phyloP scores from a whole-genome alignment of 30 jellyfish, hydroid and myxozoan genomes.

The Mastigias papua region DNA sequence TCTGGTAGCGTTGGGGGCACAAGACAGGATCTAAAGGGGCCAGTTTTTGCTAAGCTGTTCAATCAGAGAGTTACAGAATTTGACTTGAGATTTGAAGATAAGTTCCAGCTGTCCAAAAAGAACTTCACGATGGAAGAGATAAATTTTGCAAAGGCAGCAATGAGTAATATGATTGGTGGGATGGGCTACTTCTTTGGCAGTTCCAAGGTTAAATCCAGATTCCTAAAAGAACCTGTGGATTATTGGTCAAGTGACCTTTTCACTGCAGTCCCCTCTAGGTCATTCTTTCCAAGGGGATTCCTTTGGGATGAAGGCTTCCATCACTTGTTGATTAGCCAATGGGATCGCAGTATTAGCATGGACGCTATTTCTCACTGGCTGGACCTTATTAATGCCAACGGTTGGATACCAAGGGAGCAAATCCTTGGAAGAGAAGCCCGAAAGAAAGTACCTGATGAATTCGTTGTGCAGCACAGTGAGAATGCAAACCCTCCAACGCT shows the following conservation, averaged over 20 bases:
- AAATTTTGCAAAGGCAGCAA: constrained; percentile 91
- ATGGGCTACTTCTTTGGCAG: constrained; percentile 89
- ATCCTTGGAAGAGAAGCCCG: constrained; percentile 95
- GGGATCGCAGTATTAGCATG: constrained; percentile 86
- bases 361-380: constrained; percentile 94
- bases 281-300: constrained; percentile 97
- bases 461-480: constrained; percentile 94
- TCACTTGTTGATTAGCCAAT: constrained; percentile 86
- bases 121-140: constrained; percentile 64
- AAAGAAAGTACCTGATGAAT: constrained; percentile 94
- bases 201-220: constrained; percentile 75
- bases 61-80: constrained; percentile 32
- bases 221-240: constrained; percentile 81
- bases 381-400: constrained; percentile 87
- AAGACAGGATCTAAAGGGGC: constrained; percentile 68
- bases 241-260: constrained; percentile 84
- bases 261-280: constrained; percentile 97
- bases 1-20: constrained; percentile 72
- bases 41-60: constrained; percentile 45
- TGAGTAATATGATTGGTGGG: constrained; percentile 97
- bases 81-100: constrained; percentile 74
- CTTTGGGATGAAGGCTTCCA: constrained; percentile 99
- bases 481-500: constrained; percentile 99
- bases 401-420: constrained; percentile 99
- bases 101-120: constrained; percentile 68